phyloP scores from a whole-genome alignment of 1,140 invertebrate genomes.

The Saccostrea echinata region DNA sequence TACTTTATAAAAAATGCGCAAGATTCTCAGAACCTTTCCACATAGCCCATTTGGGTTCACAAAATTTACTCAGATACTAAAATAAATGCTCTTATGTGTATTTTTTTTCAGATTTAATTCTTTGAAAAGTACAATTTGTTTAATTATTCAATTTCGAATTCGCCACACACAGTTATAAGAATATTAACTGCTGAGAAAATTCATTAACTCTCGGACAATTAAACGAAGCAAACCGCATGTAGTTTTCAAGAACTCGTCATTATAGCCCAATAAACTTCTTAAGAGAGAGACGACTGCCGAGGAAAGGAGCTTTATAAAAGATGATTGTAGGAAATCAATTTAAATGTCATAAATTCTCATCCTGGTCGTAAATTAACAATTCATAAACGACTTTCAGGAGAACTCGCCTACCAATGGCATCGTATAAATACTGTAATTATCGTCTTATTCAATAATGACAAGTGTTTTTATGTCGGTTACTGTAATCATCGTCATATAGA shows the following conservation, averaged over 20 bases:
- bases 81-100: neutral
- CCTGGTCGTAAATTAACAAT: neutral
- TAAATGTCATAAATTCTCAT: conserved; percentile 22
- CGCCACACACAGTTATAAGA: neutral
- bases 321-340: conserved; percentile 25
- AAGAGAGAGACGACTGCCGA: conserved; percentile 16
- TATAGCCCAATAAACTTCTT: conserved; percentile 35
- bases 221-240: conserved; percentile 19
- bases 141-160: neutral
- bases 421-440: conserved; percentile 8
- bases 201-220: conserved; percentile 5
- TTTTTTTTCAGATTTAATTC: neutral
- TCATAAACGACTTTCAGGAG: conserved; percentile 11
- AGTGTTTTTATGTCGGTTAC: neutral
- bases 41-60: too few species aligned
- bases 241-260: neutral
- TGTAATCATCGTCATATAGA: too few species aligned
- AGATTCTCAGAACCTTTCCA: too few species aligned
- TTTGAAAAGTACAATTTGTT: neutral
- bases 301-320: conserved; percentile 15
- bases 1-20: too few species aligned
- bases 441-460: conserved; percentile 5
- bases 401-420: neutral
- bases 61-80: too few species aligned
- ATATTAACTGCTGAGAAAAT: neutral